Percentiles rank a stretch among this genome's conserved stretches.
phyloP scores from a whole-genome alignment of 2,888 invertebrate genomes.

The Erebia aethiops region DNA sequence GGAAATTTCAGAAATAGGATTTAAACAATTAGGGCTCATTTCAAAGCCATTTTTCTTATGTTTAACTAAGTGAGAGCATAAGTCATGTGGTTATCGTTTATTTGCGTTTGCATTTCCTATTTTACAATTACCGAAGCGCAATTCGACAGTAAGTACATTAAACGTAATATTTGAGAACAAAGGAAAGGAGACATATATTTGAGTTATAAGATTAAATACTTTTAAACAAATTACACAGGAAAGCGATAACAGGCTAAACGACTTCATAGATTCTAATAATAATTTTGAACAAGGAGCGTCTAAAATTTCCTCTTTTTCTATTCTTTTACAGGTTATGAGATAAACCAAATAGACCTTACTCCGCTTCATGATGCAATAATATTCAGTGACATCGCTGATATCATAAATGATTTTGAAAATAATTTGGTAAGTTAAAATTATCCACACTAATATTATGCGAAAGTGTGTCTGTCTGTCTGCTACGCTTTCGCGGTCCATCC shows the following conservation, averaged over 20 bases:
- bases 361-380: conserved; percentile 72
- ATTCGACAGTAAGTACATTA: conserved; percentile 59
- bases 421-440: conserved; percentile 60
- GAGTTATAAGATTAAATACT: not conserved
- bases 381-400: conserved; percentile 70
- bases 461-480: too few relatives aligned
- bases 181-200: not conserved
- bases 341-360: conserved; percentile 59
- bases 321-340: conserved; percentile 54
- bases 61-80: conserved; percentile 2
- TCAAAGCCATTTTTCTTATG: not conserved
- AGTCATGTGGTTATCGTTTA: conserved; percentile 34
- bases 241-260: not conserved
- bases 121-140: conserved; percentile 52
- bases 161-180: not conserved
- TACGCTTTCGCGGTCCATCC: too few relatives aligned
- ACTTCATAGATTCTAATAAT: not conserved
- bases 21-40: conserved; percentile 14
- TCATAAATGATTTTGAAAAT: conserved; percentile 68
- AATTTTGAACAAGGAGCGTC: too few relatives aligned
- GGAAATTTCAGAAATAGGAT: conserved; percentile 1
- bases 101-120: conserved; percentile 45
- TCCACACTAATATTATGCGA: too few relatives aligned
- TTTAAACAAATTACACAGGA: not conserved
- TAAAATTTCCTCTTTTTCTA: too few relatives aligned